A percentile compares a stretch with the other conserved stretches of the same genome.
phyloP scores from a whole-genome alignment of 2,113 vertebrate species.

The Podarcis raffonei region DNA sequence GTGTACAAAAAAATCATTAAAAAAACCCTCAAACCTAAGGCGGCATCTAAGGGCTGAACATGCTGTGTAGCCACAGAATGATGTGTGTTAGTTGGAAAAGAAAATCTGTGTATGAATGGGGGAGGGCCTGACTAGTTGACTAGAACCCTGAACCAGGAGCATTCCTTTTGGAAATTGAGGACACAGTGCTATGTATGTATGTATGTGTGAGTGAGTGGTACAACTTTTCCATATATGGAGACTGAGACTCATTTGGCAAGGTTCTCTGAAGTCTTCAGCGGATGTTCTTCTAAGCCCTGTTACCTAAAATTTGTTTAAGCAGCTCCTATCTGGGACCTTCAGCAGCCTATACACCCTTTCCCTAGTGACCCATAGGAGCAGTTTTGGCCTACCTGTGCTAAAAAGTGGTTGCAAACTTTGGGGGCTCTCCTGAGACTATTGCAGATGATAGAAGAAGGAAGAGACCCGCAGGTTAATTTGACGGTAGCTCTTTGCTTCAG shows the following conservation, averaged over 20 bases:
- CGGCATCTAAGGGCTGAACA: background rate
- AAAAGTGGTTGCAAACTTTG: background rate
- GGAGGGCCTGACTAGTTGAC: background rate
- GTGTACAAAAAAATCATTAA: background rate
- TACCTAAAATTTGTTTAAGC: background rate
- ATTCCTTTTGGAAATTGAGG: background rate
- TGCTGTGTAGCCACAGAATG: too few species aligned
- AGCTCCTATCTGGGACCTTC: background rate
- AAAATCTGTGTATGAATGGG: background rate
- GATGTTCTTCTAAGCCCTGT: background rate
- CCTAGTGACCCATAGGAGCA: background rate
- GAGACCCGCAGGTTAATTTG: background rate
- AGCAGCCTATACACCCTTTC: background rate
- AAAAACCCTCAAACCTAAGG: background rate
- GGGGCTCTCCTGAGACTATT: background rate
- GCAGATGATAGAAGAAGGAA: background rate
- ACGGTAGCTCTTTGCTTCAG: background rate
- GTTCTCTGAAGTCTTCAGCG: background rate
- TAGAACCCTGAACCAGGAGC: background rate
- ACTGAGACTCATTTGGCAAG: background rate
- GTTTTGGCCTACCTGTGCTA: background rate
- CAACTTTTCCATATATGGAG: background rate
- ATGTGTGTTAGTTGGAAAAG: background rate
- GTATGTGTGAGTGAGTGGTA: background rate
- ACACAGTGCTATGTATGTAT: background rate